Conservation (phyloP, 1,140 invertebrate genomes). For the Phymorhynchus buccinoides region DNA sequence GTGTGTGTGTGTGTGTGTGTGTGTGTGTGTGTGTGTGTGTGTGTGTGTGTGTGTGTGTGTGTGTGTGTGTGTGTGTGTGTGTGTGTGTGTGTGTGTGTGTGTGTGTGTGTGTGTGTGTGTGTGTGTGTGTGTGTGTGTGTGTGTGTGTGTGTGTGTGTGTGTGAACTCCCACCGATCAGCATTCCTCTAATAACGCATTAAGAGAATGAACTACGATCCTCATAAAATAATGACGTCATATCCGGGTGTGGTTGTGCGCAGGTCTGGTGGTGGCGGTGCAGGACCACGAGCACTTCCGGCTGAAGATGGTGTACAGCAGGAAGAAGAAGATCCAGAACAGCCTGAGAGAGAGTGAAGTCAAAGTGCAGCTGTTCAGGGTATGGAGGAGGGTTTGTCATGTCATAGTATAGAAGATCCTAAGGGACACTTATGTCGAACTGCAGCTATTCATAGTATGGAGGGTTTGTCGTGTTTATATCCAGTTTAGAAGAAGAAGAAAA, state of each 20-base stretch:
- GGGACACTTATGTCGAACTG: too few relatives aligned
- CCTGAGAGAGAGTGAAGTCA: constrained; percentile 61
- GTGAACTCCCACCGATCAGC: too few relatives aligned
- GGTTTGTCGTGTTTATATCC: too few relatives aligned
- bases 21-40: not conserved
- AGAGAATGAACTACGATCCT: too few relatives aligned
- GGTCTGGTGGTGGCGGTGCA: constrained; percentile 68
- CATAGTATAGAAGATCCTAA: too few relatives aligned
- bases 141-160: not conserved
- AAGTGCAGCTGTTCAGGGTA: constrained; percentile 65
- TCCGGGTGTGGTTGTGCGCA: constrained; percentile 35
- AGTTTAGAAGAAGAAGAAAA: too few relatives aligned
- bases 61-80: not conserved
- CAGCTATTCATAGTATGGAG: not conserved
- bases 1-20: not conserved
- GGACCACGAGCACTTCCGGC: constrained; percentile 67
- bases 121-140: too few relatives aligned
- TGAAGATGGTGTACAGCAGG: constrained; percentile 66
- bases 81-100: not conserved
- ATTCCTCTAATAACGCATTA: too few relatives aligned
- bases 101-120: not conserved
- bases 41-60: not conserved
- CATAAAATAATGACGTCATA: constrained; percentile 1
- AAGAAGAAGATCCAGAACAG: constrained; percentile 65
- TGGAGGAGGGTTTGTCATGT: not conserved